Evolutionary conservation across 1,140 invertebrate genomes (phyloP).

Genomic region (Lerema accius): DNA sequence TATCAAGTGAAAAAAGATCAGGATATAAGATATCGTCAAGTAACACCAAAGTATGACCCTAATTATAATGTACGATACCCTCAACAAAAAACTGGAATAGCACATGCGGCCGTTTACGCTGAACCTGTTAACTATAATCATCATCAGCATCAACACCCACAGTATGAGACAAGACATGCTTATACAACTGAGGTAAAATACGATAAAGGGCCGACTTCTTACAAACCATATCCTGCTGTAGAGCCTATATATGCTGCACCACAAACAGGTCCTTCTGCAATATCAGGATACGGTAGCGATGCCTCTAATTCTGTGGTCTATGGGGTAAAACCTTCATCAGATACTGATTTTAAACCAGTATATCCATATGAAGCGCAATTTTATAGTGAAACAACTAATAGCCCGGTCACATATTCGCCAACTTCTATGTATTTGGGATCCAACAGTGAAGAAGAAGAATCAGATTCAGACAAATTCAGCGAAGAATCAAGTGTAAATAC

Average conservation of each 20-base stretch:
- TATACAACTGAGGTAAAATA: constrained; percentile 68
- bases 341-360: constrained; percentile 73
- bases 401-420: constrained; percentile 64
- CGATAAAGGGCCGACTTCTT: constrained; percentile 52
- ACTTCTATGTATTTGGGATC: constrained; percentile 78
- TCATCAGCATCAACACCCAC: constrained; percentile 41
- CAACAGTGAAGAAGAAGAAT: constrained; percentile 70
- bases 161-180: constrained; percentile 70
- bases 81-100: constrained; percentile 77
- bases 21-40: constrained; percentile 76
- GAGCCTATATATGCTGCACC: constrained; percentile 75
- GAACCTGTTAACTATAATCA: constrained; percentile 71
- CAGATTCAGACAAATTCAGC: constrained; percentile 58
- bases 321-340: constrained; percentile 66
- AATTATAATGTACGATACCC: constrained; percentile 71
- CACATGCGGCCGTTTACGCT: constrained; percentile 76
- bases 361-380: constrained; percentile 73
- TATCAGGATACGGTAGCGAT: constrained; percentile 63
- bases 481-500: constrained; percentile 53
- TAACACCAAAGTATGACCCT: constrained; percentile 65
- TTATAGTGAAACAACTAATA: constrained; percentile 69
- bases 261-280: constrained; percentile 57
- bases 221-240: constrained; percentile 69
- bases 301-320: constrained; percentile 70
- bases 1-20: constrained; percentile 77